Evolutionary conservation across 2,113 vertebrate species (phyloP).

Genomic region (Aptenodytes forsteri): DNA sequence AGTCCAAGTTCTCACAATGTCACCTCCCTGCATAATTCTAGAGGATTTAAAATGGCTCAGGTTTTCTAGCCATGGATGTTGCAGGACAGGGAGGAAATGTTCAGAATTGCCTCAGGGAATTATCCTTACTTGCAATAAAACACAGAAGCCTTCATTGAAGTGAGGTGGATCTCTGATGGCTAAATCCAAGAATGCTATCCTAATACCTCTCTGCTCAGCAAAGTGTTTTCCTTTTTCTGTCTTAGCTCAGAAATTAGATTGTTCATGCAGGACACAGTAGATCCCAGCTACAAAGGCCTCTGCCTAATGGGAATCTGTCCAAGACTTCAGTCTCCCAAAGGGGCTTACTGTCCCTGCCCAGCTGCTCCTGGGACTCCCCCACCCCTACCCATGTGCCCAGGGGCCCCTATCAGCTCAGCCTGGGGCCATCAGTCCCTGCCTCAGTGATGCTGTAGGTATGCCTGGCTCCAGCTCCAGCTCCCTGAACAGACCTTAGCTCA

Average conservation of each 20-base stretch:
- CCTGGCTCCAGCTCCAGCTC: not conserved
- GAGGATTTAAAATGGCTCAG: not conserved
- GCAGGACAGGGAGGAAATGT: not conserved
- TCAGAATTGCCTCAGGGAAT: not conserved
- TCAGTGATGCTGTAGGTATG: not conserved
- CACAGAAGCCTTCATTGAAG: not conserved
- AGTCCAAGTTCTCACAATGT: not conserved
- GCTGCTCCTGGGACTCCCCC: accelerated
- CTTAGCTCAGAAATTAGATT: not conserved
- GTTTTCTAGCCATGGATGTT: not conserved
- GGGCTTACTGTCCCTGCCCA: not conserved
- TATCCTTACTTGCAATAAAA: not conserved
- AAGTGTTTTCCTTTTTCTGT: not conserved
- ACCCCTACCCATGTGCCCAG: accelerated
- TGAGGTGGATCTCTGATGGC: not conserved
- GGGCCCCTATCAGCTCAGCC: not conserved
- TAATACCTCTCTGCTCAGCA: not conserved
- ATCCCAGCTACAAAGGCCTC: not conserved
- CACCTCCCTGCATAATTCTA: not conserved
- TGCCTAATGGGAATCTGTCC: not conserved
- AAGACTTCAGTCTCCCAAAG: not conserved
- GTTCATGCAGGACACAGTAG: not conserved
- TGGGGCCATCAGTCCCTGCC: not conserved
- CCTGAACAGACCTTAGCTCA: not conserved
- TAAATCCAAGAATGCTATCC: not conserved